phyloP scores from a whole-genome alignment of 2,888 invertebrate genomes.

The Orchesella flavescens region DNA sequence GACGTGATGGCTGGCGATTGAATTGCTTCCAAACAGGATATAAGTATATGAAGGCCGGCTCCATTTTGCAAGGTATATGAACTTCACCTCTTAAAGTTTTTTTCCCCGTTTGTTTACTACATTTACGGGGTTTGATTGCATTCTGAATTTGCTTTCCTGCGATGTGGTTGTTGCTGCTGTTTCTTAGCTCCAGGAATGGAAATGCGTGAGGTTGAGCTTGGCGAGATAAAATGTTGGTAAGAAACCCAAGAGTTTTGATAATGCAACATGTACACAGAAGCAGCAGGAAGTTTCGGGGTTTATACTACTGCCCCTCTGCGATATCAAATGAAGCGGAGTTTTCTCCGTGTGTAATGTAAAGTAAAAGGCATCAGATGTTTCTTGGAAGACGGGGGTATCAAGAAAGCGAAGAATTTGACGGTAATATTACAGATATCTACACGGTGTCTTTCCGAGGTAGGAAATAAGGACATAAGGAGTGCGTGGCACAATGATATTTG shows the following conservation, averaged over 20 bases:
- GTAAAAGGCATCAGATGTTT: constrained; percentile 28
- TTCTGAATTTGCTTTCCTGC: constrained; percentile 34
- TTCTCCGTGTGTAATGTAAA: constrained; percentile 10
- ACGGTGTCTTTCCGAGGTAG: background rate
- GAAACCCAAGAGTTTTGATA: constrained; percentile 18
- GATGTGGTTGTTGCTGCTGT: constrained; percentile 3
- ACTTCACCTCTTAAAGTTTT: background rate
- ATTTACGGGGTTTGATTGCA: constrained; percentile 42
- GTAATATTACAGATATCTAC: constrained; percentile 3
- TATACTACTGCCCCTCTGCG: background rate
- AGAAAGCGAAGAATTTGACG: background rate
- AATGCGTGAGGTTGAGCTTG: constrained; percentile 13
- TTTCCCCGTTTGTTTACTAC: constrained; percentile 30
- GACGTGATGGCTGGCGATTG: constrained; percentile 23
- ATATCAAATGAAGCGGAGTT: constrained; percentile 9
- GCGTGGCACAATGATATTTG: constrained; percentile 45
- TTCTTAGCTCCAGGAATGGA: constrained; percentile 10
- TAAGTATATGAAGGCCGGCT: constrained; percentile 27
- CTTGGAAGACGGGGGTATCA: background rate
- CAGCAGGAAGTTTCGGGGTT: constrained; percentile 23
- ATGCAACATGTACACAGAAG: constrained; percentile 35
- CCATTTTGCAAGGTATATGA: constrained; percentile 6
- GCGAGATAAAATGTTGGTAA: constrained; percentile 7
- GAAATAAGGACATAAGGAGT: background rate
- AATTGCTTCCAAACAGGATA: constrained; percentile 37